Evolutionary conservation across 2,113 vertebrate genomes (phyloP), one percentile per base, ranked within the genome.

Genomic region (Eulacestoma nigropectus): DNA sequence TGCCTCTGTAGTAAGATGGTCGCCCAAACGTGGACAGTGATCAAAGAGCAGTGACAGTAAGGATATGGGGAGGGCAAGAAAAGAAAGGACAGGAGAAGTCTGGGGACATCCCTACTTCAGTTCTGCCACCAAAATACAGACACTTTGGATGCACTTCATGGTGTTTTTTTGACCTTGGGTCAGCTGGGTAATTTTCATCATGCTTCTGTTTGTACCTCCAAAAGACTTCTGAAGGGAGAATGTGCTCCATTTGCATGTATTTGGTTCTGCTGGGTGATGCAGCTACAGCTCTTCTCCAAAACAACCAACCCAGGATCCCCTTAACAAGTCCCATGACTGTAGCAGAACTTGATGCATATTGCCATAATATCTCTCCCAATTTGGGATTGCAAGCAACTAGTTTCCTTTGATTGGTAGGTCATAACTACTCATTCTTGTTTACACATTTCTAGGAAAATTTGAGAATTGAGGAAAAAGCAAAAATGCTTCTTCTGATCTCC

Each of bases 241-340:
- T 6, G 6, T 32, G 10, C 33, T 77, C 27, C 27, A 84, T 81
- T 44, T 0, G 0, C 7, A 30, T 0, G 3, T 30, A 18, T 16
- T 29, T n/a, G 17, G 23, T 33, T 75, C 30, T 77, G 30, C 5
- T 56, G 29, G 10, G 7, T 68, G 53, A 64, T 42, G 9, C 23
- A 76, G 33, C 39, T 42, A 39, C 50, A 57, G 26, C 25, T 75
- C 4, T n/a, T 53, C 18, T 60, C 33, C 49, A 52, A 23, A 55
- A 41, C 33, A 50, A 33, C 10, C 4, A 12, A 52, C 10, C 9
- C 30, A n/a, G 2, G 3, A 35, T 50, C 13, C 25, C 33, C 14
- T 35, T 32, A 63, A 17, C 7, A 69, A 60, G 46, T 56, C 13
- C 20, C n/a, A 29, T 5, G 12, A 39, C 27, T 47, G 55, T 17